Conservation (phyloP, 2,113 vertebrate genomes). For the Channa argus region DNA sequence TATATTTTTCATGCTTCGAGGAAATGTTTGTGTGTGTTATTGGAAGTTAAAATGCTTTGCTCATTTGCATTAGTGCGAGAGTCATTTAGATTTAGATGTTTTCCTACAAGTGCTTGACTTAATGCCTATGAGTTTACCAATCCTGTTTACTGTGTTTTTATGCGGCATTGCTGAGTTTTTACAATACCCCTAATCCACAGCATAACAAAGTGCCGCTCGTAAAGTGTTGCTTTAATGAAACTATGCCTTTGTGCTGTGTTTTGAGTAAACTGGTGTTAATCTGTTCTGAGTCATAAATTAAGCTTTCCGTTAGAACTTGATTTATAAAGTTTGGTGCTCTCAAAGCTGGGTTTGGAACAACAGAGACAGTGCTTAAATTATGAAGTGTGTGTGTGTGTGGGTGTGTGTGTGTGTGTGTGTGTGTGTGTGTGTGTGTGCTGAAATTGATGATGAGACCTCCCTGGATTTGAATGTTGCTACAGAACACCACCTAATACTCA, state of each 20-base stretch:
- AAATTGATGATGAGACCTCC: conserved; percentile 68
- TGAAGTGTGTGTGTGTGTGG: conserved; percentile 25
- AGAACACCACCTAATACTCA: conserved; percentile 62
- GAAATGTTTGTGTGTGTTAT: conserved; percentile 23
- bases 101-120: conserved; percentile 52
- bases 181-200: conserved; percentile 64
- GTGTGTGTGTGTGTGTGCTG: conserved; percentile 17
- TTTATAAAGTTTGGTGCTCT: conserved; percentile 42
- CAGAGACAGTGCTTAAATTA: conserved; percentile 30
- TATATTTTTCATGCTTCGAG: conserved; percentile 30
- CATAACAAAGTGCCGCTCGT: conserved; percentile 60
- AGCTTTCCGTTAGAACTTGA: conserved; percentile 46
- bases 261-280: conserved; percentile 66
- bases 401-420: conserved; percentile 39
- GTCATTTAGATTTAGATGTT: conserved; percentile 47
- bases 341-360: conserved; percentile 43
- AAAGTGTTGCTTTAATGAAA: conserved; percentile 61
- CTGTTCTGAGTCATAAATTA: conserved; percentile 57
- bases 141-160: conserved; percentile 60
- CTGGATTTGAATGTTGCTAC: conserved; percentile 60
- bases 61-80: conserved; percentile 34
- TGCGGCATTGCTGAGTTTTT: conserved; percentile 67
- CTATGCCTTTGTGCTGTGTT: conserved; percentile 50
- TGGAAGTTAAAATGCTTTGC: conserved; percentile 13
- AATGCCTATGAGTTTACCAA: conserved; percentile 51